These are phyloP conservation scores for Bos taurus DNA, from an alignment of 2,113 vertebrate species.

Conservation along the genomic window ARS-UCD2.0 NC_037329.1:22565001-22565500, in stretches of 20 bases:
- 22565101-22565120: neutral
- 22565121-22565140: neutral
- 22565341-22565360: neutral
- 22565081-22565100: neutral
- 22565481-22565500: neutral
- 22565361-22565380: neutral
- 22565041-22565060: slow-evolving; percentile 13
- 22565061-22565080: neutral
- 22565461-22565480: neutral
- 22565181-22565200: neutral
- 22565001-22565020: neutral
- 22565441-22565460: neutral
- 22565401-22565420: neutral
- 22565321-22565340: neutral
- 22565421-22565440: neutral
- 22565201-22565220: neutral
- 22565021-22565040: neutral
- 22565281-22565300: neutral
- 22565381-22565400: neutral
- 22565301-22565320: neutral
- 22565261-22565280: neutral
- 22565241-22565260: neutral
- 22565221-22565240: neutral
- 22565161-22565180: neutral
- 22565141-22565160: neutral